Base-by-base conservation (phyloP, 2,888 invertebrate genomes). In the Oscheius sp. region DNA sequence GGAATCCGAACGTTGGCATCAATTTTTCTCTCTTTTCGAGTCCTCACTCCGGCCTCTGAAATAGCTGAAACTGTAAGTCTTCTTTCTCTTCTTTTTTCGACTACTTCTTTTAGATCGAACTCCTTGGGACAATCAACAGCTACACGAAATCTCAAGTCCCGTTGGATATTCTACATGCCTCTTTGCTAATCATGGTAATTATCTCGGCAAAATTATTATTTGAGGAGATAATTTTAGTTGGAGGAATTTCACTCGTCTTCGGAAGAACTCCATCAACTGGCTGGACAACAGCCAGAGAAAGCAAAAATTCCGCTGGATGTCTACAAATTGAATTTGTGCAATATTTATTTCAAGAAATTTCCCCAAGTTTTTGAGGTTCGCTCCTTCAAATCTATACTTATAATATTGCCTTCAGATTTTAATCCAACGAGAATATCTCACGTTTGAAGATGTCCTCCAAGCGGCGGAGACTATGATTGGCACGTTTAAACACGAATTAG, bases 1-100 rank as follows among this genome's bases (percentile, higher is more conserved):
- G 65, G 52, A 25, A 65, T 65, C 15, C 50, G 53, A 52, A 65
- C 52, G 27, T 31, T 65, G 10, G 53, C 65, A 6, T 23, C 65
- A 12, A 50, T 65, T 34, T 65, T 65, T 37, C 50, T 65, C 34
- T 15, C 37, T 12, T 53, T 25, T 25, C 50, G 65, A 20, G 53
- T 53, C 4, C 52, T 65, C 8, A 25, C 25, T n/a, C 65, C 65
- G 1, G 65, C 48, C 0, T 23, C 15, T 17, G 65, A 65, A 34
- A 48, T 65, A 8, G 65, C 65, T 5, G 65, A 65, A 50, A 65
- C 65, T 15, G 64, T 64, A 2, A 1, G 57, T 37, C 4, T 52
- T 52, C 50, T 23, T 6, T 15, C n/a, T 37, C 20, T 17, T 37
- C 12, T 17, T 1, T 17, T 2, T 6, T 31, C 20, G 8, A 20